Evolutionary conservation across 2,797 vertebrate species (phyloP).

Genomic region (Bufotes viridis): DNA sequence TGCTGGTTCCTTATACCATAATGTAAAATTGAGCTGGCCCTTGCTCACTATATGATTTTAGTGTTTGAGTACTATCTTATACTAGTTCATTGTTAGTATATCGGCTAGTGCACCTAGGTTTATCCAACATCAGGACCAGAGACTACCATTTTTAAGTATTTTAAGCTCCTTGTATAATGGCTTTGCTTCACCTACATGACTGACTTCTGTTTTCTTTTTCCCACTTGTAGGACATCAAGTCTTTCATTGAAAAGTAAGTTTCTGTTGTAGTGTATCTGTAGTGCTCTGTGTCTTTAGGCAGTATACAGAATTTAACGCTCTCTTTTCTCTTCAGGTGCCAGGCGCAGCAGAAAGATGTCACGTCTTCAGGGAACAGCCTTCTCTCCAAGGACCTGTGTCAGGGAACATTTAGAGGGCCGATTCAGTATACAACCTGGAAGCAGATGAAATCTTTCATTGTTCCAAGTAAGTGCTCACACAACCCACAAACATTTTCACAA

Average conservation of each 20-base stretch:
- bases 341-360: conserved; percentile 31
- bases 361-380: conserved; percentile 13
- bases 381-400: conserved; percentile 53
- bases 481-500: background rate
- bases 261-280: background rate
- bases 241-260: conserved; percentile 59
- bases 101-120: no score
- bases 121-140: no score
- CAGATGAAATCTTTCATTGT: conserved; percentile 36
- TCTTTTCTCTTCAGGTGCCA: conserved; percentile 18
- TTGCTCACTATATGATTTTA: no score
- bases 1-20: background rate
- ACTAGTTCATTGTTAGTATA: no score
- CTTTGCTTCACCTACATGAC: background rate
- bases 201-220: background rate
- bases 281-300: background rate
- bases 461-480: conserved; percentile 34
- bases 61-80: no score
- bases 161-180: no score
- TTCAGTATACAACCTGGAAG: conserved; percentile 49
- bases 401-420: conserved; percentile 53
- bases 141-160: no score
- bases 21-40: background rate
- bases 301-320: background rate
- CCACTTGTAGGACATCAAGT: conserved; percentile 49